These are phyloP conservation scores for Drosophila anomelani DNA, from an alignment of 2,888 invertebrate genomes.

Conservation along the genomic window DNA sequence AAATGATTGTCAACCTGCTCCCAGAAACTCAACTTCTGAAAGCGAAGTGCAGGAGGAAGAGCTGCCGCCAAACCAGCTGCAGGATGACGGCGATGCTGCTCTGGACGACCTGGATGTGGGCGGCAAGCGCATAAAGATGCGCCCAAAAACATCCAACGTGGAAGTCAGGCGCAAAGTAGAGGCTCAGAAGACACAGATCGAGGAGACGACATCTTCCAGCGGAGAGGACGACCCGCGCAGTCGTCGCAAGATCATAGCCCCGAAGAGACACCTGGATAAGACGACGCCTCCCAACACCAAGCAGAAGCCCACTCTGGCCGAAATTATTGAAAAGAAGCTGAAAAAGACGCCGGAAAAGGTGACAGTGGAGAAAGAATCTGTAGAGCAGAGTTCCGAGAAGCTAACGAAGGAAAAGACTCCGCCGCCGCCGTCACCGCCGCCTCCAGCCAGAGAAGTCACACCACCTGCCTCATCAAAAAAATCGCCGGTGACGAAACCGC, in stretches of 20 bases:
- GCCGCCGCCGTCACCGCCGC: neutral
- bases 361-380: slow-evolving; percentile 1
- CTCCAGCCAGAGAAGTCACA: slow-evolving; percentile 15
- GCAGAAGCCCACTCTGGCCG: slow-evolving; percentile 76
- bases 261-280: slow-evolving; percentile 66
- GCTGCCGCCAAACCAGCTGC: slow-evolving; percentile 49
- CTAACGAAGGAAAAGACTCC: neutral
- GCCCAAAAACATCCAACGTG: slow-evolving; percentile 76
- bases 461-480: slow-evolving; percentile 56
- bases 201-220: slow-evolving; percentile 82
- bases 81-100: slow-evolving; percentile 59
- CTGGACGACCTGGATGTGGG: slow-evolving; percentile 78
- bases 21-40: slow-evolving; percentile 76
- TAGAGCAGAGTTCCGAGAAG: neutral
- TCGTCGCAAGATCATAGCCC: slow-evolving; percentile 68
- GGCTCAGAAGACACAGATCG: slow-evolving; percentile 75
- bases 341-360: slow-evolving; percentile 72
- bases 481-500: slow-evolving; percentile 76
- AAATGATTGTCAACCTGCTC: slow-evolving; percentile 61
- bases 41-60: slow-evolving; percentile 81
- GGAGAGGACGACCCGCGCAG: slow-evolving; percentile 78
- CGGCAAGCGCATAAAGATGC: slow-evolving; percentile 83
- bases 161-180: slow-evolving; percentile 82
- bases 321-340: slow-evolving; percentile 81
- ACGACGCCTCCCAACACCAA: slow-evolving; percentile 38